phyloP scores from a whole-genome alignment of 2,888 invertebrate species.

The Thysanoteuthis rhombus region DNA sequence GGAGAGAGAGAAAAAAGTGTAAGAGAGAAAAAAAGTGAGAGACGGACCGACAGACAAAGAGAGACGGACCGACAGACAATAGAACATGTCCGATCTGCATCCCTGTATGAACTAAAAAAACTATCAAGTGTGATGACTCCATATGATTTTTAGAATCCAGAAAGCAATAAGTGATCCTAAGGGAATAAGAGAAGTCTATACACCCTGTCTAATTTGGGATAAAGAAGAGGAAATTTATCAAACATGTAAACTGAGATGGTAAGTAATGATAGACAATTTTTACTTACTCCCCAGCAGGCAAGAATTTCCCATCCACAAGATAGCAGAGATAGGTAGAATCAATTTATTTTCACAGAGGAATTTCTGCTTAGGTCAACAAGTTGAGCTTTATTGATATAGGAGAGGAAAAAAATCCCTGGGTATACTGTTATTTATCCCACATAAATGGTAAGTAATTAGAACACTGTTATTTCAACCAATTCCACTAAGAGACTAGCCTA shows the following conservation, averaged over 20 bases:
- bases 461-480: neutral
- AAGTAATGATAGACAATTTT: neutral
- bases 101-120: neutral
- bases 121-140: too few relatives aligned
- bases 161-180: neutral
- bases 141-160: neutral
- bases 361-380: neutral
- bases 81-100: neutral
- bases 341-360: neutral
- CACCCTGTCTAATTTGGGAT: neutral
- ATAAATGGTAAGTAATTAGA: neutral
- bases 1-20: too few relatives aligned
- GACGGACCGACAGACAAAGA: too few relatives aligned
- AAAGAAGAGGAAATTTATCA: neutral
- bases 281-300: neutral
- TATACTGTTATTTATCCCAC: neutral
- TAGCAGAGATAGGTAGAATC: neutral
- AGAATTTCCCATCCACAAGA: neutral
- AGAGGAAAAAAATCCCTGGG: too few relatives aligned
- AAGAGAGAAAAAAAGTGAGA: too few relatives aligned
- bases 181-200: neutral
- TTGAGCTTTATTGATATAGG: neutral
- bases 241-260: neutral
- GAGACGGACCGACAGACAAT: neutral
- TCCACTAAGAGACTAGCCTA: neutral